Percentiles rank a stretch among this genome's conserved stretches.
phyloP scores from a whole-genome alignment of 2,888 invertebrate species.

The Lordiphosa fenestrarum region DNA sequence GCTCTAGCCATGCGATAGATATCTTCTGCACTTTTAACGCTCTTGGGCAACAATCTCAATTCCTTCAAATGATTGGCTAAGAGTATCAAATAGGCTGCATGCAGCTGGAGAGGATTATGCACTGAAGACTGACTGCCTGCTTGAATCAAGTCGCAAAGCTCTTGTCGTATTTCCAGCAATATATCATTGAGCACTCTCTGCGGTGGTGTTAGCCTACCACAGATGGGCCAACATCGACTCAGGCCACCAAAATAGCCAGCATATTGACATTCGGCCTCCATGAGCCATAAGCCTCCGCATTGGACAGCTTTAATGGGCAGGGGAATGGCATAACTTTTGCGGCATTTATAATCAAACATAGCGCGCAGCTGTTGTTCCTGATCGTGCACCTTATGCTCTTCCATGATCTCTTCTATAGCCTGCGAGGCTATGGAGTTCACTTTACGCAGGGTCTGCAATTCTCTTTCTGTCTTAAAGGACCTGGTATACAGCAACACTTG shows the following conservation, averaged over 20 bases:
- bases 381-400: conserved; percentile 11
- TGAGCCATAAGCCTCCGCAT: conserved; percentile 28
- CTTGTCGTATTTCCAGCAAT: conserved; percentile 34
- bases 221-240: conserved; percentile 43
- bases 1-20: background rate
- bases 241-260: conserved; percentile 47
- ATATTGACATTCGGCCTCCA: conserved; percentile 43
- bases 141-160: conserved; percentile 25
- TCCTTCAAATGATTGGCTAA: conserved; percentile 25
- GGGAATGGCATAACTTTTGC: conserved; percentile 16
- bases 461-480: conserved; percentile 32
- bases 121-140: background rate
- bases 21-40: conserved; percentile 2
- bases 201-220: conserved; percentile 40
- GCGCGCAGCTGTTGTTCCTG: conserved; percentile 10
- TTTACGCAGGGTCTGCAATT: conserved; percentile 22
- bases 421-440: conserved; percentile 37
- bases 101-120: conserved; percentile 29
- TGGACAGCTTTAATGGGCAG: conserved; percentile 17
- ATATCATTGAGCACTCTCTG: conserved; percentile 46
- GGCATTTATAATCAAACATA: conserved; percentile 33
- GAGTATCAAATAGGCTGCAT: conserved; percentile 27
- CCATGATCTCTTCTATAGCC: conserved; percentile 39
- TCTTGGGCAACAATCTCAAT: conserved; percentile 29
- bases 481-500: conserved; percentile 24